Percentiles rank a stretch among this genome's conserved stretches.
Conservation (phyloP, 2,797 vertebrate species). For the Mormyrops attenuatus region DNA sequence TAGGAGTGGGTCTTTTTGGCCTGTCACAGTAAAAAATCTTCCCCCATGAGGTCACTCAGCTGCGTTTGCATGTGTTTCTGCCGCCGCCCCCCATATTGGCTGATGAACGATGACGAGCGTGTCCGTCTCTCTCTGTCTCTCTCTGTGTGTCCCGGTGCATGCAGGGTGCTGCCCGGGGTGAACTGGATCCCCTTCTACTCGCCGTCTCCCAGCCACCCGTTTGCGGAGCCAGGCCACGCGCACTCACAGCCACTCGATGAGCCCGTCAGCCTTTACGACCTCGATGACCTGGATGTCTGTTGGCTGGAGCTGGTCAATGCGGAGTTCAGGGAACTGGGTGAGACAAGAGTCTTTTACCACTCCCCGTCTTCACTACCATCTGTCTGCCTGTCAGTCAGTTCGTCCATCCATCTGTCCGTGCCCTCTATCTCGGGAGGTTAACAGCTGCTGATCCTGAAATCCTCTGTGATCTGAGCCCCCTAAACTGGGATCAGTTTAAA, state of each 20-base stretch:
- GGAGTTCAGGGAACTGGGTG: constrained; percentile 90
- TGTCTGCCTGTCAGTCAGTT: neutral
- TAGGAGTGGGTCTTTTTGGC: neutral
- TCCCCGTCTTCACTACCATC: neutral
- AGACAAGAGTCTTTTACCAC: constrained; percentile 19
- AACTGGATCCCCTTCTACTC: constrained; percentile 39
- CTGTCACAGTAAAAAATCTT: neutral
- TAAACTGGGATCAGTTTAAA: constrained; percentile 41
- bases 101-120: neutral
- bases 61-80: neutral
- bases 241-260: constrained; percentile 56
- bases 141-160: constrained; percentile 1
- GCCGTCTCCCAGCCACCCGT: constrained; percentile 40
- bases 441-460: constrained; percentile 43
- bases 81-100: neutral
- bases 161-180: constrained; percentile 52
- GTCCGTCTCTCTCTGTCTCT: neutral
- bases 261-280: constrained; percentile 79
- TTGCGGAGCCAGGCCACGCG: constrained; percentile 37
- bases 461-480: constrained; percentile 39
- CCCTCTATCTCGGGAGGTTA: constrained; percentile 33
- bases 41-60: neutral
- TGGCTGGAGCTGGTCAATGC: constrained; percentile 90
- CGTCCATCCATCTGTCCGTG: neutral
- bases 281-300: constrained; percentile 87